A percentile compares a stretch with the other conserved stretches of the same genome.
These are phyloP conservation scores for Decapterus maruadsi DNA, from an alignment of 2,797 vertebrate species.

Conservation along the genomic window DNA sequence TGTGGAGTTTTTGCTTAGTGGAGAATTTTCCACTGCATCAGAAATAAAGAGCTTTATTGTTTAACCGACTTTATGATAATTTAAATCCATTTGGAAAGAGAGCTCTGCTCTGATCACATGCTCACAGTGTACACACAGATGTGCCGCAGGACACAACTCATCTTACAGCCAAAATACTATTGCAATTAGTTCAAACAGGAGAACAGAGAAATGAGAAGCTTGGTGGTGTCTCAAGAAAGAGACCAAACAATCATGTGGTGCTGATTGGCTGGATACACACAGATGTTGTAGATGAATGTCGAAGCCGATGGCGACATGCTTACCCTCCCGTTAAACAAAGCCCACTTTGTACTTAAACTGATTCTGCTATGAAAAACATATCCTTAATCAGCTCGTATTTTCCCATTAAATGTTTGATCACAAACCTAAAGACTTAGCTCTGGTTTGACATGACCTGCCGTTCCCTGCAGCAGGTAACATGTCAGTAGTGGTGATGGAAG, in stretches of 20 bases:
- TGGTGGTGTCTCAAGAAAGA: constrained; percentile 33
- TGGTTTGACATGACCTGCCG: not conserved
- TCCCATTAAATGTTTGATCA: constrained; percentile 36
- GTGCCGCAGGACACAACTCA: constrained; percentile 12
- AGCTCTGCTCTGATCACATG: constrained; percentile 1
- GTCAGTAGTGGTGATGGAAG: not conserved
- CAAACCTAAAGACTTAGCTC: constrained; percentile 34
- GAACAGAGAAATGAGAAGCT: constrained; percentile 13
- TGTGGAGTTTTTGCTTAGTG: not conserved
- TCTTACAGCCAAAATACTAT: constrained; percentile 2
- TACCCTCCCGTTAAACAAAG: constrained; percentile 38
- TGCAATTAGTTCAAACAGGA: constrained; percentile 2
- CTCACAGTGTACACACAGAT: not conserved
- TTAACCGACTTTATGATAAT: not conserved
- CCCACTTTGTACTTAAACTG: constrained; percentile 29
- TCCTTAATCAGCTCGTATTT: constrained; percentile 39
- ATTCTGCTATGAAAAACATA: constrained; percentile 23
- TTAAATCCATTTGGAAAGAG: not conserved
- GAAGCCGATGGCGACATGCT: constrained; percentile 35
- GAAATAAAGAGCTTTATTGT: not conserved
- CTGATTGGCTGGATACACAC: constrained; percentile 58
- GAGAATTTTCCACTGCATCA: not conserved
- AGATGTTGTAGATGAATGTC: constrained; percentile 51
- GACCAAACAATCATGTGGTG: constrained; percentile 42
- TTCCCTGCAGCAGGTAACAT: constrained; percentile 28